phyloP scores from a whole-genome alignment of 2,888 invertebrate species.

The Idaea straminata region DNA sequence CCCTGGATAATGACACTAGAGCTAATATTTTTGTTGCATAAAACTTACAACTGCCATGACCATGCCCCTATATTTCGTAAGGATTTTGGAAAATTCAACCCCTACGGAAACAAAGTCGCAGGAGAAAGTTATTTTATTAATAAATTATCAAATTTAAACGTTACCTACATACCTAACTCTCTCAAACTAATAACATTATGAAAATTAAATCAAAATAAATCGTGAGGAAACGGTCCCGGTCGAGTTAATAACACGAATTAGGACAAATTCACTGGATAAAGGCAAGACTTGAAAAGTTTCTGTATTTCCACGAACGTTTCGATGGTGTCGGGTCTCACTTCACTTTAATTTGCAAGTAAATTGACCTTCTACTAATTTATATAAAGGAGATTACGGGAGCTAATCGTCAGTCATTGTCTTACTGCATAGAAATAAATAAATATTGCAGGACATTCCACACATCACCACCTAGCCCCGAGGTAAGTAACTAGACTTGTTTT shows the following conservation, averaged over 20 bases:
- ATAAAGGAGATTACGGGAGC: background rate
- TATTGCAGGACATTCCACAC: no score
- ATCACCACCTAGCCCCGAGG: no score
- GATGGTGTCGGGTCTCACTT: background rate
- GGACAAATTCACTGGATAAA: background rate
- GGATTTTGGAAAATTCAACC: no score
- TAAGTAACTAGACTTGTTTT: no score
- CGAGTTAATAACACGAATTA: background rate
- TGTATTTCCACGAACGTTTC: background rate
- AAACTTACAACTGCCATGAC: no score
- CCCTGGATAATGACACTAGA: no score
- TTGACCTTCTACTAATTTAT: background rate
- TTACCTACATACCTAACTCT: background rate
- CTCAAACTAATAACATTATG: background rate
- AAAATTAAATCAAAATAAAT: conserved; percentile 1
- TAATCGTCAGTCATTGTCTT: no score
- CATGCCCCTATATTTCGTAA: no score
- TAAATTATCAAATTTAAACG: background rate
- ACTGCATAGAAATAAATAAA: no score
- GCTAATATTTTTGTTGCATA: no score
- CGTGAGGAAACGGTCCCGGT: background rate
- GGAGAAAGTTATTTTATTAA: background rate
- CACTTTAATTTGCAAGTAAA: background rate
- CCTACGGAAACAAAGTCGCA: no score
- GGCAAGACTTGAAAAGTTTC: background rate